These are phyloP conservation scores for Etheostoma nigrum DNA, from an alignment of 2,797 vertebrate genomes.

Conservation along the genomic window DNA sequence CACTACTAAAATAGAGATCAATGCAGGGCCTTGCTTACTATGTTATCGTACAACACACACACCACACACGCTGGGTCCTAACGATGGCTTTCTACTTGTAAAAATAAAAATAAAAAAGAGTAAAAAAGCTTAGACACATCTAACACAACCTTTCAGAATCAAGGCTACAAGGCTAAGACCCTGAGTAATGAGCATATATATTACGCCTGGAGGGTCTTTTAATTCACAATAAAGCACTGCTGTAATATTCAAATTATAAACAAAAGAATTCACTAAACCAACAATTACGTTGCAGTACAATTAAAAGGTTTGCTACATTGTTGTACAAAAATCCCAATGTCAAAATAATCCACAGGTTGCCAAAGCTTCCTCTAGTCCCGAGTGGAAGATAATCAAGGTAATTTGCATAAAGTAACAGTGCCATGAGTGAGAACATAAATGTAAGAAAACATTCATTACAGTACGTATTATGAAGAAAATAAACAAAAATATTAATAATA, in stretches of 20 bases:
- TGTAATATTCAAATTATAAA: slow-evolving; percentile 31
- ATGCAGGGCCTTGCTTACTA: slow-evolving; percentile 54
- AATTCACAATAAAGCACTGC: slow-evolving; percentile 31
- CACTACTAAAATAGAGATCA: slow-evolving; percentile 66
- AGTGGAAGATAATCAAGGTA: background rate
- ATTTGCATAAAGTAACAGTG: slow-evolving; percentile 17
- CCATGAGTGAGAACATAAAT: slow-evolving; percentile 4
- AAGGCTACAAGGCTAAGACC: slow-evolving; percentile 34
- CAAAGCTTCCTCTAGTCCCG: background rate
- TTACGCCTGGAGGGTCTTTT: slow-evolving; percentile 21
- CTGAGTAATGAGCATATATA: slow-evolving; percentile 34
- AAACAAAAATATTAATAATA: background rate
- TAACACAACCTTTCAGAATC: slow-evolving; percentile 45
- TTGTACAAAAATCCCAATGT: slow-evolving; percentile 23
- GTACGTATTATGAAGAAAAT: background rate
- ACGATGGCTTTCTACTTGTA: slow-evolving; percentile 42
- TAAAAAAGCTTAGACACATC: slow-evolving; percentile 39
- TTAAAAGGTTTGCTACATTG: slow-evolving; percentile 20
- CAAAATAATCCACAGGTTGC: slow-evolving; percentile 27
- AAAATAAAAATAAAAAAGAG: slow-evolving; percentile 30
- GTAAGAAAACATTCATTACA: background rate
- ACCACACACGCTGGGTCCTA: slow-evolving; percentile 11
- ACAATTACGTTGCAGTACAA: background rate
- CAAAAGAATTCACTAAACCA: slow-evolving; percentile 7
- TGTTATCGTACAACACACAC: slow-evolving; percentile 69